A percentile compares a stretch with the other conserved stretches of the same genome.
These are phyloP conservation scores for Megaceryle torquata DNA, from an alignment of 2,113 vertebrate genomes.

Conservation along the genomic window DNA sequence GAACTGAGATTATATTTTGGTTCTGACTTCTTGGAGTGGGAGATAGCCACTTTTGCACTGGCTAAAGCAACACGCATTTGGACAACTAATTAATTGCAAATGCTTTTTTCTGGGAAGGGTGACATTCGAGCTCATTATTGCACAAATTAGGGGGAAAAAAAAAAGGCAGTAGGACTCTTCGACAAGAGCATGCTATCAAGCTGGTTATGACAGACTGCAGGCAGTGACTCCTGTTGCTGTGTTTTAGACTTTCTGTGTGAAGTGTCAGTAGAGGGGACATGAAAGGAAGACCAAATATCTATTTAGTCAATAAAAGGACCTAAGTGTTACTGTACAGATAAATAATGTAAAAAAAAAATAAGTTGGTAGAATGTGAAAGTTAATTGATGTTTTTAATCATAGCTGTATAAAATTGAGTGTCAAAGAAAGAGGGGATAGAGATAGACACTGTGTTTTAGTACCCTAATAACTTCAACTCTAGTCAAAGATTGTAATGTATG, in stretches of 20 bases:
- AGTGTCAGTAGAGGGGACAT: not conserved
- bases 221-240: not conserved
- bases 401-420: constrained; percentile 62
- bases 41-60: not conserved
- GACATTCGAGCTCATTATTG: not conserved
- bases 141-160: not conserved
- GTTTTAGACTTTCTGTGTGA: not conserved
- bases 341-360: not conserved
- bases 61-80: not conserved
- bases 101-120: not conserved
- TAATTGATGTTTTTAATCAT: constrained; percentile 65
- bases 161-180: not conserved
- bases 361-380: constrained; percentile 9
- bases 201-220: not conserved
- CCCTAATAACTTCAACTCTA: constrained; percentile 78
- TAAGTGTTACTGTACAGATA: not conserved
- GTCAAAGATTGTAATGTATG: constrained; percentile 75
- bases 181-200: not conserved
- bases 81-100: not conserved
- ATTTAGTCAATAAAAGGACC: not conserved
- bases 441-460: constrained; percentile 71
- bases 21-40: not conserved
- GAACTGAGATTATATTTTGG: not conserved
- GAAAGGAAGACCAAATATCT: not conserved
- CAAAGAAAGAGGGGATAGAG: constrained; percentile 25